Conservation (phyloP, 2,888 invertebrate species). For the Zeuzera pyrina region DNA sequence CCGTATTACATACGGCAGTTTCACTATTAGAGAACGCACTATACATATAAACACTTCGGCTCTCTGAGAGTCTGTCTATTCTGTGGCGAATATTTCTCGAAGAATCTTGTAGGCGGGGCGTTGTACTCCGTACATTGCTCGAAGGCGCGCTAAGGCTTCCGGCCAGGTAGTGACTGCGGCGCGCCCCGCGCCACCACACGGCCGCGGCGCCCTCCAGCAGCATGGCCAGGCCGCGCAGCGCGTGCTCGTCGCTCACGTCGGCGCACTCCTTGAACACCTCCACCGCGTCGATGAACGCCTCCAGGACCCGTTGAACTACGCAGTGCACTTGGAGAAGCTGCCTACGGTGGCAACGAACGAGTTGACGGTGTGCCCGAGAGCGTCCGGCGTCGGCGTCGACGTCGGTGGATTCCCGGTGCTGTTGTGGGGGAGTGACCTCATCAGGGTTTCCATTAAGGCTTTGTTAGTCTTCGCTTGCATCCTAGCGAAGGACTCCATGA, state of each 20-base stretch:
- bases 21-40: neutral
- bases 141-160: slow-evolving; percentile 7
- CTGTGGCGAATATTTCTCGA: slow-evolving; percentile 8
- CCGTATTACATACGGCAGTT: neutral
- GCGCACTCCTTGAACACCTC: slow-evolving; percentile 11
- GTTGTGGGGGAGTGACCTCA: neutral
- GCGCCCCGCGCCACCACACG: slow-evolving; percentile 15
- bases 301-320: slow-evolving; percentile 10
- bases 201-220: slow-evolving; percentile 15
- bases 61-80: slow-evolving; percentile 4
- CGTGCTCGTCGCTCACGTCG: slow-evolving; percentile 12
- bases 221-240: slow-evolving; percentile 15
- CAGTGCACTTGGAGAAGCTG: slow-evolving; percentile 10
- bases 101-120: slow-evolving; percentile 6
- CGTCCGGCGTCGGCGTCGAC: neutral
- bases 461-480: neutral
- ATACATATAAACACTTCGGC: neutral
- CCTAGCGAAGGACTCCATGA: neutral
- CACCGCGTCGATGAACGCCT: slow-evolving; percentile 14
- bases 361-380: too few relatives aligned
- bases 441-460: neutral
- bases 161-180: slow-evolving; percentile 4
- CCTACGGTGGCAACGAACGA: neutral
- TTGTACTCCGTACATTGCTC: slow-evolving; percentile 9
- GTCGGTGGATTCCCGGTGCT: neutral